phyloP scores from a whole-genome alignment of 2,113 vertebrate genomes.

The Hemiprocne comata region DNA sequence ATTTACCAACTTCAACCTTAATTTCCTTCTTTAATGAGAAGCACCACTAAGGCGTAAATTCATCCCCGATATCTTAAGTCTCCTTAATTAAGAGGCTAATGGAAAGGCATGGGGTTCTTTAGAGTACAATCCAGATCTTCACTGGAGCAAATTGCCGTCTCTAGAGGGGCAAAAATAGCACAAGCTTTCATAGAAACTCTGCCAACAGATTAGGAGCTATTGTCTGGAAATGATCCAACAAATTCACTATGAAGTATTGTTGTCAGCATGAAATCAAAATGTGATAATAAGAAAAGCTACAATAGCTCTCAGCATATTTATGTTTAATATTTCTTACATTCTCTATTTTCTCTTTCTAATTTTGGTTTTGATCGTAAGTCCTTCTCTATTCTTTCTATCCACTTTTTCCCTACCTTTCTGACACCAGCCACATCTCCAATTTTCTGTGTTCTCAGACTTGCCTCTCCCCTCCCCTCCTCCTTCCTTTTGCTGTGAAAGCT shows the following conservation, averaged over 20 bases:
- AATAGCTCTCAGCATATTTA: not conserved
- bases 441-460: not conserved
- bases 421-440: not conserved
- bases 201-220: not conserved
- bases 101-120: not conserved
- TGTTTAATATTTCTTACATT: not conserved
- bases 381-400: not conserved
- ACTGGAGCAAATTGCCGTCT: not conserved
- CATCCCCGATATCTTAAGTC: not conserved
- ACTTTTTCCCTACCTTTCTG: not conserved
- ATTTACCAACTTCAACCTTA: not conserved
- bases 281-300: constrained; percentile 4
- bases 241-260: not conserved
- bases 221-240: not conserved
- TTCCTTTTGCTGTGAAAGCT: not conserved
- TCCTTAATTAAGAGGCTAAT: not conserved
- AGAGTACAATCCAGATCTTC: not conserved
- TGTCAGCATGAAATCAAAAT: not conserved
- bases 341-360: not conserved
- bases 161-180: not conserved
- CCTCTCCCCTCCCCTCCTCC: not conserved
- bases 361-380: not conserved
- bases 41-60: not conserved
- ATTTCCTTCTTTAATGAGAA: not conserved
- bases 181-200: not conserved